Base-by-base conservation (phyloP, 2,888 invertebrate species). In the Drosophila macrothrix region DNA sequence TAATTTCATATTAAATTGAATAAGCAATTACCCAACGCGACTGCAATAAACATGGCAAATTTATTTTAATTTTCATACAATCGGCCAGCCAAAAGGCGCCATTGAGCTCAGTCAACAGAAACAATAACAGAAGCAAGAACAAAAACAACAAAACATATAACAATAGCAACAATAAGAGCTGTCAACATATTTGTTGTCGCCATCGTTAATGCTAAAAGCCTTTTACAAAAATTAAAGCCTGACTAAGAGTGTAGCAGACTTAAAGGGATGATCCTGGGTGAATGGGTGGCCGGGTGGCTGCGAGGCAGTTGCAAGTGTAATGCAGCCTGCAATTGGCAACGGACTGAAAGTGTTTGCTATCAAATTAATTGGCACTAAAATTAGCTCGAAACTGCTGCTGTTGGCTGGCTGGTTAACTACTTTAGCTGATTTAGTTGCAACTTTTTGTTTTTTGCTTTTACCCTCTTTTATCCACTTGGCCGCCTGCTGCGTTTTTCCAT, bases 361-460 rank as follows among this genome's bases (percentile, higher is more conserved):
- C 86, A 87, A 87, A 87, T 87, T 87, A 87, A 87, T 87, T 87
- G 87, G 86, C 90, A 87, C 88, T 90, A 86, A 87, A 87, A 87
- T 90, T 90, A 89, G 85, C 85, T 76, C 78, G 60, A 85, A 53
- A 41, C 46, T 37, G 60, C 49, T 63, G 52, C 73, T 64, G 76
- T 68, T 78, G 76, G 80, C 76, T 70, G 73, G 67, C 62, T 71
- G 74, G 43, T 69, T 58, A 56, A 71, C 67, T 70, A 76, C 67
- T 67, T 63, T 63, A 56, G 64, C 74, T 78, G 80, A 82, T 77
- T 78, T 80, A 76, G 74, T 72, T 50, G 73, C 73, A 76, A 66
- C 69, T 56, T 54, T 62, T 66, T 31, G 3, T 28, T 29, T 14
- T 54, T 25, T 46, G n/a, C 16, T 39, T 29, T 65, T 59, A 41